These are phyloP conservation scores for Lepidotrigona ventralis DNA, from an alignment of 1,140 invertebrate genomes.

Conservation along the genomic window DNA sequence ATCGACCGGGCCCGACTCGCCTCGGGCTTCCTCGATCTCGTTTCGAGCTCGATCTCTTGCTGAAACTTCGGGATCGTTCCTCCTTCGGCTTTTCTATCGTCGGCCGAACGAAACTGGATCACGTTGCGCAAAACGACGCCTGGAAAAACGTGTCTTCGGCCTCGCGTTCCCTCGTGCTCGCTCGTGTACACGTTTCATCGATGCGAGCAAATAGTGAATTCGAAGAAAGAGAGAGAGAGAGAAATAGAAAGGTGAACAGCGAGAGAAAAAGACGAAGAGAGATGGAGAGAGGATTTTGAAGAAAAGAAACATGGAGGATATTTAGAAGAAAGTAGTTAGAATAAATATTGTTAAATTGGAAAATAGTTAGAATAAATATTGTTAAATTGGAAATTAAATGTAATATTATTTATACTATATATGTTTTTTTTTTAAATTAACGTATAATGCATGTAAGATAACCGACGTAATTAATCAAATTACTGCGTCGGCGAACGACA, in stretches of 20 bases:
- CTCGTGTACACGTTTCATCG: slow-evolving; percentile 11
- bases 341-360: too few species aligned
- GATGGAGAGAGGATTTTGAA: too few species aligned
- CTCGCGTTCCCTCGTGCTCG: neutral
- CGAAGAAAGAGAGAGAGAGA: neutral
- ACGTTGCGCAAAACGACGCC: slow-evolving; percentile 21
- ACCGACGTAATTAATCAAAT: neutral
- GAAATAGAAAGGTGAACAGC: too few species aligned
- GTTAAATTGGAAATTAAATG: too few species aligned
- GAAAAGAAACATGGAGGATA: too few species aligned
- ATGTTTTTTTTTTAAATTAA: too few species aligned
- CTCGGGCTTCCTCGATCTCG: slow-evolving; percentile 9
- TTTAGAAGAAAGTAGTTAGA: too few species aligned
- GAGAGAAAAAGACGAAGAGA: neutral
- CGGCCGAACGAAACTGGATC: slow-evolving; percentile 27
- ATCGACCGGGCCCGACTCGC: neutral
- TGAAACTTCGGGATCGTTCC: slow-evolving; percentile 34
- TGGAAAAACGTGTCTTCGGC: neutral
- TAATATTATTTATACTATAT: too few species aligned
- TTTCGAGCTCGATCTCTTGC: slow-evolving; percentile 4
- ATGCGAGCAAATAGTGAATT: slow-evolving; percentile 2
- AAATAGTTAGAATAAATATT: too few species aligned
- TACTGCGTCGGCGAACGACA: neutral
- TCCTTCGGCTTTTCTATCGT: slow-evolving; percentile 19
- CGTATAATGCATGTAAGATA: too few species aligned